These are phyloP conservation scores for Halcyon senegalensis DNA, from an alignment of 2,113 vertebrate genomes.

Conservation along the genomic window DNA sequence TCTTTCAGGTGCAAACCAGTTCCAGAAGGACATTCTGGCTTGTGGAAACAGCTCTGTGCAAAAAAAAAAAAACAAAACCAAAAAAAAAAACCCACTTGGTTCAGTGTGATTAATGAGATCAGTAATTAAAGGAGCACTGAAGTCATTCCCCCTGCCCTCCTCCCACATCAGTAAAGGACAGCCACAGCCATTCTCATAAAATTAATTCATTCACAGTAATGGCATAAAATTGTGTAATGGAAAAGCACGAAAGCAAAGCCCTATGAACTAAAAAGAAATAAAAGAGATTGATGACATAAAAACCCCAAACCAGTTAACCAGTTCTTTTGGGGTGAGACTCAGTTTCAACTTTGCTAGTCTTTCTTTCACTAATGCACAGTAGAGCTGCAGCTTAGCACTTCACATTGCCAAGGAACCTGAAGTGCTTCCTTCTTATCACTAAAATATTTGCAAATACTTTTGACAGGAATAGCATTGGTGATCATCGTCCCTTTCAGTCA, in stretches of 20 bases:
- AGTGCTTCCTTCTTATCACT: not conserved
- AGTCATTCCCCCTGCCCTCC: conserved; percentile 28
- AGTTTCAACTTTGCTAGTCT: not conserved
- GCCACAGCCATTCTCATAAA: not conserved
- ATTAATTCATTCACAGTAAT: conserved; percentile 1
- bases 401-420: not conserved
- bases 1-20: conserved; percentile 49
- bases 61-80: not conserved
- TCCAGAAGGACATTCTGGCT: conserved; percentile 37
- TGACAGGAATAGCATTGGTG: not conserved
- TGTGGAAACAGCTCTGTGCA: conserved; percentile 31
- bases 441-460: not conserved
- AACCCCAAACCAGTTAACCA: not conserved
- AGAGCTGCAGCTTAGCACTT: not conserved
- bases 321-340: not conserved
- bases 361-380: not conserved
- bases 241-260: not conserved
- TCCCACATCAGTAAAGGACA: conserved; percentile 12
- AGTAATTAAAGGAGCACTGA: conserved; percentile 35
- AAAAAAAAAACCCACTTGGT: not conserved
- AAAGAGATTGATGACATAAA: not conserved
- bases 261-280: not conserved
- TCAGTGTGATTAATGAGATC: conserved; percentile 46
- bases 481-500: not conserved
- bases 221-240: not conserved